Base-by-base conservation (phyloP, 2,888 invertebrate species). In the Lathronympha strigana region DNA sequence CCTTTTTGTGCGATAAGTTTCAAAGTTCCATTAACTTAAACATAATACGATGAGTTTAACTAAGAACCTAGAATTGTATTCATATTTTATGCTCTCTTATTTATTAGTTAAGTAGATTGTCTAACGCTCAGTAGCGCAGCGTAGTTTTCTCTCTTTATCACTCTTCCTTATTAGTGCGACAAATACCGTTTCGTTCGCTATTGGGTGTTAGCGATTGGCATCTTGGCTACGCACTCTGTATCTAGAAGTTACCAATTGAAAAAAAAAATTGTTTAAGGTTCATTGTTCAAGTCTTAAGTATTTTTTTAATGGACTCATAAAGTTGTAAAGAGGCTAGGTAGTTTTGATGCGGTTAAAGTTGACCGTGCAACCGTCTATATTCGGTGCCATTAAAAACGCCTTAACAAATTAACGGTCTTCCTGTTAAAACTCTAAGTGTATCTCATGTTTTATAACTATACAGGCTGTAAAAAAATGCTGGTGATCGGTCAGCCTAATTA, bases 341-440 rank as follows among this genome's bases (percentile, higher is more conserved):
- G 61, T 31, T 38, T n/a, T 40, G 51, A 51, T 61, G 61, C 61
- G 61, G 40, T 61, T 61, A 40, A 51, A 61, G 51, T 61, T 61
- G 61, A 51, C 40, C 40, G 31, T 43, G 61, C 51, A 40, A n/a
- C 38, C 38, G 40, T 51, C 61, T 61, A 61, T 61, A 54, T 53
- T 62, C 25, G 25, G 61, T 25, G 33, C 55, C 55, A 63, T 57
- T 63, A 63, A 50, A 57, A 40, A n/a, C 60, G 19, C 25, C 15
- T 28, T 49, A 60, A 49, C 28, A 51, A 51, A 40, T 51, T n/a
- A 61, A 50, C 51, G 28, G 19, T 23, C 19, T 31, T 33, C 45
- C 40, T 61, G 61, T 51, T 61, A 61, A 51, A 61, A 61, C 19
- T 40, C 40, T 51, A n/a, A 28, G 2, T n/a, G 36, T 53, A 43